These are phyloP conservation scores for Amblyjoppa proteus DNA, from an alignment of 2,888 invertebrate genomes.

Conservation along the genomic window DNA sequence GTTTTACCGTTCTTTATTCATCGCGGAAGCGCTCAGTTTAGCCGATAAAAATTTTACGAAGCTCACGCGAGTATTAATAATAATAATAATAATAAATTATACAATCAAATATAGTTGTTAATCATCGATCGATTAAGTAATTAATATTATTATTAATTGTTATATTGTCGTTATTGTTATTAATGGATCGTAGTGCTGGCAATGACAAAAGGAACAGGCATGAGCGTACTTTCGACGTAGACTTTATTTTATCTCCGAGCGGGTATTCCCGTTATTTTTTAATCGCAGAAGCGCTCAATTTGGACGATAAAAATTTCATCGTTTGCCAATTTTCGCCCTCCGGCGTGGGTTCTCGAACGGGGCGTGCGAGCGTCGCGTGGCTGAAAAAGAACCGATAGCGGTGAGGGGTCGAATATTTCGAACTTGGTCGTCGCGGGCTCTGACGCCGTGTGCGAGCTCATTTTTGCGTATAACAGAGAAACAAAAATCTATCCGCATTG, in stretches of 20 bases:
- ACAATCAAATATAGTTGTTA: not conserved
- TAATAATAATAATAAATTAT: not conserved
- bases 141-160: not conserved
- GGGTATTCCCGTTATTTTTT: not conserved
- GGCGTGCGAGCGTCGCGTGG: not conserved
- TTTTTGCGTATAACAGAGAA: conserved; percentile 34
- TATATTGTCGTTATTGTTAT: not conserved
- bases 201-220: not conserved
- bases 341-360: not conserved
- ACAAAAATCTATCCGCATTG: conserved; percentile 56
- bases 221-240: not conserved
- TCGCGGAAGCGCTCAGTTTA: conserved; percentile 13
- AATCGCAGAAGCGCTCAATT: conserved; percentile 21
- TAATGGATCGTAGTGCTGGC: too few relatives aligned
- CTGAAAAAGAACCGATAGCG: conserved; percentile 14
- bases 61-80: not conserved
- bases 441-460: not conserved
- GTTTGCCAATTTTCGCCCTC: conserved; percentile 36
- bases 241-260: not conserved
- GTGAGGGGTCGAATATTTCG: conserved; percentile 41
- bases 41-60: conserved; percentile 1
- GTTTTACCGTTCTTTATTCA: not conserved
- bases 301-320: conserved; percentile 24
- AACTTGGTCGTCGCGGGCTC: not conserved
- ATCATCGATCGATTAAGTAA: not conserved